A percentile compares a stretch with the other conserved stretches of the same genome.
Conservation (phyloP, 1,140 invertebrate genomes). For the Venustaconcha ellipsiformis region DNA sequence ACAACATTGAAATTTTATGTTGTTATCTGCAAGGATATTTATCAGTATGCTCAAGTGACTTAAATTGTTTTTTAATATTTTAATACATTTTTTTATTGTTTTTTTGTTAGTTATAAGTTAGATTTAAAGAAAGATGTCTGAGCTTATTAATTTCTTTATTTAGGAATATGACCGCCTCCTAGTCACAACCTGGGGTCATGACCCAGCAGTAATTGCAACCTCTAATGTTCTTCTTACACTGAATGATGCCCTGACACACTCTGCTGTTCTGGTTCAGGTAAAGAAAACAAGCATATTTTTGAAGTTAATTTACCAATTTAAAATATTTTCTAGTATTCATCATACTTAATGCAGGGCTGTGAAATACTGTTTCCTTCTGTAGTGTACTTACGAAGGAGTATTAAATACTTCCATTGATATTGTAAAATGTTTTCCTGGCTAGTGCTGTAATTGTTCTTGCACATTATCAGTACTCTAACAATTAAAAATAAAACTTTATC, state of each 20-base stretch:
- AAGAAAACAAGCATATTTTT: neutral
- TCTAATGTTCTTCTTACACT: conserved; percentile 81
- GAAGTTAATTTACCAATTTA: too few species aligned
- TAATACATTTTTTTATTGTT: too few species aligned
- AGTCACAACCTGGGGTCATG: conserved; percentile 88
- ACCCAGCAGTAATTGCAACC: conserved; percentile 83
- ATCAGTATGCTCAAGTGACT: too few species aligned
- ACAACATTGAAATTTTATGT: too few species aligned
- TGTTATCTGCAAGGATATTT: too few species aligned
- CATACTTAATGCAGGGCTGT: neutral
- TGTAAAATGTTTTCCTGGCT: too few species aligned
- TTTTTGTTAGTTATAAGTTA: too few species aligned
- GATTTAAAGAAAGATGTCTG: too few species aligned
- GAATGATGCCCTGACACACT: conserved; percentile 87
- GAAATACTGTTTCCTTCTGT: neutral
- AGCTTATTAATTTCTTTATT: conserved; percentile 54
- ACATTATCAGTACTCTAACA: too few species aligned
- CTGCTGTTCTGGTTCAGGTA: conserved; percentile 84
- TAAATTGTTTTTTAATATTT: too few species aligned
- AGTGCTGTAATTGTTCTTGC: too few species aligned
- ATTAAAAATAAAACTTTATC: too few species aligned
- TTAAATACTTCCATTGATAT: neutral
- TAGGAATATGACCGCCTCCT: conserved; percentile 84
- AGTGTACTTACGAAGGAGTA: neutral
- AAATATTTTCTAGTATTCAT: neutral